phyloP scores from a whole-genome alignment of 2,113 vertebrate species.

The Zeus faber region DNA sequence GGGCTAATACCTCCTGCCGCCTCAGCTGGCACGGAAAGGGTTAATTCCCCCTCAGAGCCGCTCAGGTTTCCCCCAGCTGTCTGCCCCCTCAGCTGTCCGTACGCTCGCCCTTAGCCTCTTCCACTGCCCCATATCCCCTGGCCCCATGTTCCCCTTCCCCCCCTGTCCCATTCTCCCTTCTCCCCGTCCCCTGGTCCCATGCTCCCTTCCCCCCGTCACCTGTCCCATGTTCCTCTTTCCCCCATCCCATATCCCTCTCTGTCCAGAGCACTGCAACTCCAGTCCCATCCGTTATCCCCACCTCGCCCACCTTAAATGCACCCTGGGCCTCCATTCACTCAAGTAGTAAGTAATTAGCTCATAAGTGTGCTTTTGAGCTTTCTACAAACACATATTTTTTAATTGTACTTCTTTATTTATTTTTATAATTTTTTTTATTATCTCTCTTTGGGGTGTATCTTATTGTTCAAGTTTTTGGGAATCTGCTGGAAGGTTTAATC shows the following conservation, averaged over 20 bases:
- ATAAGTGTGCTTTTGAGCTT: no score
- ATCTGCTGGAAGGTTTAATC: no score
- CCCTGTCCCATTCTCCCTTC: slow-evolving; percentile 8
- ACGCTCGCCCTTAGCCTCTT: slow-evolving; percentile 30
- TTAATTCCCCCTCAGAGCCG: slow-evolving; percentile 49
- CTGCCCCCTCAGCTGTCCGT: slow-evolving; percentile 72
- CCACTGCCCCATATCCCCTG: background rate
- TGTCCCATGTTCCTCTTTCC: slow-evolving; percentile 24
- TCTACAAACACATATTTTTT: no score
- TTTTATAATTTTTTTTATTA: no score
- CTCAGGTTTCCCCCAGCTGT: slow-evolving; percentile 77
- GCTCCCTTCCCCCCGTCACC: background rate
- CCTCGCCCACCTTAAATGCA: no score
- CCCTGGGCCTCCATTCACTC: no score
- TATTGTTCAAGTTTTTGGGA: no score
- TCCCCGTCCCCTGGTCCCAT: no score
- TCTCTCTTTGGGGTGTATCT: no score
- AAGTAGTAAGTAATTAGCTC: no score
- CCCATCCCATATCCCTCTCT: background rate
- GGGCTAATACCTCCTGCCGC: slow-evolving; percentile 23
- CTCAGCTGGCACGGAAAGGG: slow-evolving; percentile 43
- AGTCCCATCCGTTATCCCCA: background rate
- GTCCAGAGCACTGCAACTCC: no score
- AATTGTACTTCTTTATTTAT: no score
- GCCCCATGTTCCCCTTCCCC: slow-evolving; percentile 16